phyloP scores from a whole-genome alignment of 2,888 invertebrate species.

The Lamellibrachia satsuma region DNA sequence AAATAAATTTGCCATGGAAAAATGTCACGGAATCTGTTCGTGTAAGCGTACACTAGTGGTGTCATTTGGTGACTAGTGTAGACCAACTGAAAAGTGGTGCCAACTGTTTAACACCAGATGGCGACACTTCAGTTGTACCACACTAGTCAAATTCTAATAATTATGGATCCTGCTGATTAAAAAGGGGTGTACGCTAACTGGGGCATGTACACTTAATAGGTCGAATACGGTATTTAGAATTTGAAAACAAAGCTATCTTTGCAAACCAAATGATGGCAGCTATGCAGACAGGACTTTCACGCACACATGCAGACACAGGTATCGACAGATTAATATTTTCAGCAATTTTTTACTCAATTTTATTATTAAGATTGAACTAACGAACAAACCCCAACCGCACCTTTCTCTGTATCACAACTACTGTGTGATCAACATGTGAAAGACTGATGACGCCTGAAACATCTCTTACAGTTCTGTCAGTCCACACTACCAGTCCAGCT shows the following conservation, averaged over 20 bases:
- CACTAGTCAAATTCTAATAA: too few relatives aligned
- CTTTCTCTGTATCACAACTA: not conserved
- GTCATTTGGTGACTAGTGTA: too few relatives aligned
- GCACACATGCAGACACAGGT: not conserved
- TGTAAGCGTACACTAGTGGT: too few relatives aligned
- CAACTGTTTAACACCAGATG: too few relatives aligned
- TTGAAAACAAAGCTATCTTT: not conserved
- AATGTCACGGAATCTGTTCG: too few relatives aligned
- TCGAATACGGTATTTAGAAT: not conserved
- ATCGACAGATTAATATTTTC: not conserved
- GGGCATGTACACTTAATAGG: too few relatives aligned
- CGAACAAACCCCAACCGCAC: not conserved
- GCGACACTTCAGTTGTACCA: too few relatives aligned
- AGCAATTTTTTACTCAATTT: not conserved
- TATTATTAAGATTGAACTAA: not conserved
- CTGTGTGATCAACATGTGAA: not conserved
- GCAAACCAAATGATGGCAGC: not conserved
- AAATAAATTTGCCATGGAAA: too few relatives aligned
- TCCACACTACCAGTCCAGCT: not conserved
- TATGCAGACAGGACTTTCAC: not conserved
- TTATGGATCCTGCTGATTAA: too few relatives aligned
- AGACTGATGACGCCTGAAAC: not conserved
- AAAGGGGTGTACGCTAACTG: too few relatives aligned
- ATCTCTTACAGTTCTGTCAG: not conserved
- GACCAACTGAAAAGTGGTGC: too few relatives aligned